Percentiles rank a stretch among this genome's conserved stretches.
Conservation (phyloP, 2,888 invertebrate species). For the Leptopilina syphax region DNA sequence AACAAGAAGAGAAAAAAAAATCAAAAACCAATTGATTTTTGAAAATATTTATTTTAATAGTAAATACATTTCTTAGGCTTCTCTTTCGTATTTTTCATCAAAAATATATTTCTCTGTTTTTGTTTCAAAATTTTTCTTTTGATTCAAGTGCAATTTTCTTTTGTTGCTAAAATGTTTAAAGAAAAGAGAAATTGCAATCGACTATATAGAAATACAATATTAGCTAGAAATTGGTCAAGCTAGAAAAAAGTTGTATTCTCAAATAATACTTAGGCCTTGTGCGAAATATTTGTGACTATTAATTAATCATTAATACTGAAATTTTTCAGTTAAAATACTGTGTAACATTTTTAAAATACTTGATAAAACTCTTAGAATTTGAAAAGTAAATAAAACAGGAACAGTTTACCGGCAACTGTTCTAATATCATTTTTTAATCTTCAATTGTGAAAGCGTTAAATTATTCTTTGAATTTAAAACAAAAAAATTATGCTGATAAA, state of each 20-base stretch:
- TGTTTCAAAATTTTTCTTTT: background rate
- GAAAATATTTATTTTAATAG: slow-evolving; percentile 1
- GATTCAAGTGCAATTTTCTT: background rate
- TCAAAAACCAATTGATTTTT: too few species aligned
- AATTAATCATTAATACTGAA: slow-evolving; percentile 4
- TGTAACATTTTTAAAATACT: background rate
- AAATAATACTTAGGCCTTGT: slow-evolving; percentile 13
- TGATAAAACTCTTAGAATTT: background rate
- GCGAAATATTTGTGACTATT: background rate
- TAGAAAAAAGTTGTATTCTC: background rate
- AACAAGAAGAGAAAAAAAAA: background rate
- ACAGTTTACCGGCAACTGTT: background rate
- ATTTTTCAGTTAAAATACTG: slow-evolving; percentile 6
- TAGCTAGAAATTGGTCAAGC: background rate
- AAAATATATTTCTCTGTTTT: slow-evolving; percentile 1
- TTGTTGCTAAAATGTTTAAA: background rate
- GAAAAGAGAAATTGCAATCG: background rate
- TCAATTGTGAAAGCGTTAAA: background rate
- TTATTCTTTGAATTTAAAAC: background rate
- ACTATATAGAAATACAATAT: background rate
- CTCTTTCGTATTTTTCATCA: background rate
- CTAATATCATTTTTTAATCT: background rate
- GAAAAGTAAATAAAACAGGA: background rate
- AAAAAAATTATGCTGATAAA: slow-evolving; percentile 54
- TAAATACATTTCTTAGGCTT: background rate